Conservation (phyloP, 2,113 vertebrate genomes). For the Mormyrus iriodes region DNA sequence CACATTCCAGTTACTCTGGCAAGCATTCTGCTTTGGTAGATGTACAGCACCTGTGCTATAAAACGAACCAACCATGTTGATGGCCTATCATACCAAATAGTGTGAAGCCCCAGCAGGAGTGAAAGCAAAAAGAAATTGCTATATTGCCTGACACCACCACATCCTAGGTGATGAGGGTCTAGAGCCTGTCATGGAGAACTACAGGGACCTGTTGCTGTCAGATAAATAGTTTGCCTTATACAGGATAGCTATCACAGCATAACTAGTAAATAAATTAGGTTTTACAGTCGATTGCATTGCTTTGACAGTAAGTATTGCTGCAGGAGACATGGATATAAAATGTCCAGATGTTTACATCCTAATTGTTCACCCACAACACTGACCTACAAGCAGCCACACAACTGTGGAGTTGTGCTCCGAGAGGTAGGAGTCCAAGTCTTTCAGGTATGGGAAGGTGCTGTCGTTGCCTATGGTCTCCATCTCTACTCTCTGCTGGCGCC, state of each 20-base stretch:
- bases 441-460: constrained; percentile 78
- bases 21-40: background rate
- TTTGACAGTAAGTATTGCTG: background rate
- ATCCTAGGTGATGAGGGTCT: background rate
- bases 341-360: background rate
- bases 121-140: background rate
- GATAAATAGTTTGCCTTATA: background rate
- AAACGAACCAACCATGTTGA: background rate
- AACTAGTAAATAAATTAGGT: background rate
- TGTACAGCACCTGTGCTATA: background rate
- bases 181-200: background rate
- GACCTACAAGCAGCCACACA: constrained; percentile 95
- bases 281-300: background rate
- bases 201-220: background rate
- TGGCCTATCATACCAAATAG: background rate
- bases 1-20: background rate
- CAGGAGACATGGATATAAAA: background rate
- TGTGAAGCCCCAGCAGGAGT: background rate
- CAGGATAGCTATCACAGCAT: background rate
- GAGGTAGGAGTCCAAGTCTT: constrained; percentile 82
- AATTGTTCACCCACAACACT: constrained; percentile 3
- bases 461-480: constrained; percentile 76
- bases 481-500: constrained; percentile 36
- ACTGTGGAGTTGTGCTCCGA: constrained; percentile 89
- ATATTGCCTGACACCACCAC: background rate